phyloP scores from a whole-genome alignment of 2,113 vertebrate species.

The Clupea harengus region DNA sequence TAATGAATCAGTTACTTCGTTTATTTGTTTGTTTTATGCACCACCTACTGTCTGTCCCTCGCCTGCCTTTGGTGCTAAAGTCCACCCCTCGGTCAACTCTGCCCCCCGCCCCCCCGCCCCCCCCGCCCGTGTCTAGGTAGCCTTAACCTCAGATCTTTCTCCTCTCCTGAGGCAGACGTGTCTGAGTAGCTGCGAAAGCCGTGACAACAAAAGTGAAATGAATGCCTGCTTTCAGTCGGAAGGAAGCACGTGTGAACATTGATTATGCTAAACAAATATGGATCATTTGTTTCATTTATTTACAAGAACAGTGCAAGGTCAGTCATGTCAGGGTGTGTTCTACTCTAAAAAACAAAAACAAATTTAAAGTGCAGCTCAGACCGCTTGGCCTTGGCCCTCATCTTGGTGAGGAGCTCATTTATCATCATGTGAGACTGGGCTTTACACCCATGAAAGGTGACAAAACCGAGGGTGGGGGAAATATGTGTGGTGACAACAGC shows the following conservation, averaged over 20 bases:
- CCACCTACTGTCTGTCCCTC: background rate
- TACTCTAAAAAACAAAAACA: background rate
- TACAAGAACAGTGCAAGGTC: slow-evolving; percentile 9
- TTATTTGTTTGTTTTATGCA: too few species aligned
- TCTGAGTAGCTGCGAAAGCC: background rate
- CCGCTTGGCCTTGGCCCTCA: background rate
- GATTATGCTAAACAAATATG: slow-evolving; percentile 20
- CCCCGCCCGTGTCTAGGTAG: background rate
- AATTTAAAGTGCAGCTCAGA: background rate
- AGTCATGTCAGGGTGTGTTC: background rate
- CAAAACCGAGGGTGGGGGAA: background rate
- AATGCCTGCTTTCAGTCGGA: background rate
- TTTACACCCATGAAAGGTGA: background rate
- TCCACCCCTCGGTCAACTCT: background rate
- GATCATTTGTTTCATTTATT: slow-evolving; percentile 32
- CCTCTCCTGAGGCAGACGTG: background rate
- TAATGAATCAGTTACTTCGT: too few species aligned
- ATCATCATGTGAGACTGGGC: background rate
- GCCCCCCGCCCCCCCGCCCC: too few species aligned
- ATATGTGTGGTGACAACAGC: background rate
- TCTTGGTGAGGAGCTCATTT: background rate
- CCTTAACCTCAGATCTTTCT: background rate
- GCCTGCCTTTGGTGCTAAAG: background rate
- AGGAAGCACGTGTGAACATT: background rate
- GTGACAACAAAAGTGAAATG: background rate